Conservation (phyloP, 2,797 vertebrate species). For the Vireo griseus region DNA sequence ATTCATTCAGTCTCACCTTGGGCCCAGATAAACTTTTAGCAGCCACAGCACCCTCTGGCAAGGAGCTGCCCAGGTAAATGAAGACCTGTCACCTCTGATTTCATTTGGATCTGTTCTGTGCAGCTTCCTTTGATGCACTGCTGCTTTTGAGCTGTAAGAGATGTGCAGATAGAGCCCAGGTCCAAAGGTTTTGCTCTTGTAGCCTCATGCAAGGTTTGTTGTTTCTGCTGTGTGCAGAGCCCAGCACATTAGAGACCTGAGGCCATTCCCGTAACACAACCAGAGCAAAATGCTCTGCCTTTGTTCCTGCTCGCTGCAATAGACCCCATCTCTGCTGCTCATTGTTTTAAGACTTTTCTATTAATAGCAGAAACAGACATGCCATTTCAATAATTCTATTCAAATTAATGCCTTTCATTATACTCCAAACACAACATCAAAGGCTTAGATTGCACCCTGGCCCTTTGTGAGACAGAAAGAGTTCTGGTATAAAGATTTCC, state of each 20-base stretch:
- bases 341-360: conserved; percentile 63
- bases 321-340: conserved; percentile 29
- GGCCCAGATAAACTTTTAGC: background rate
- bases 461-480: conserved; percentile 37
- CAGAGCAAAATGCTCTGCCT: conserved; percentile 1
- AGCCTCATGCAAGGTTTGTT: background rate
- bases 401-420: conserved; percentile 68
- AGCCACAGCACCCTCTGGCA: background rate
- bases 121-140: background rate
- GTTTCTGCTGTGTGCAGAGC: background rate
- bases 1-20: background rate
- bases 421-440: conserved; percentile 59
- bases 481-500: conserved; percentile 53
- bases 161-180: background rate
- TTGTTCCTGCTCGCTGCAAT: conserved; percentile 19
- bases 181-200: background rate
- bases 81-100: background rate
- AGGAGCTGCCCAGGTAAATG: background rate
- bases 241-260: background rate
- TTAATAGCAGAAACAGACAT: conserved; percentile 60
- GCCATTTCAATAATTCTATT: conserved; percentile 65
- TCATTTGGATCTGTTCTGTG: background rate
- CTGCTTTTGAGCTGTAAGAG: background rate
- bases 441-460: conserved; percentile 53
- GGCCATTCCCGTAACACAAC: background rate